Evolutionary conservation across 2,113 vertebrate genomes (phyloP).

Genomic region (Tyto alba): DNA sequence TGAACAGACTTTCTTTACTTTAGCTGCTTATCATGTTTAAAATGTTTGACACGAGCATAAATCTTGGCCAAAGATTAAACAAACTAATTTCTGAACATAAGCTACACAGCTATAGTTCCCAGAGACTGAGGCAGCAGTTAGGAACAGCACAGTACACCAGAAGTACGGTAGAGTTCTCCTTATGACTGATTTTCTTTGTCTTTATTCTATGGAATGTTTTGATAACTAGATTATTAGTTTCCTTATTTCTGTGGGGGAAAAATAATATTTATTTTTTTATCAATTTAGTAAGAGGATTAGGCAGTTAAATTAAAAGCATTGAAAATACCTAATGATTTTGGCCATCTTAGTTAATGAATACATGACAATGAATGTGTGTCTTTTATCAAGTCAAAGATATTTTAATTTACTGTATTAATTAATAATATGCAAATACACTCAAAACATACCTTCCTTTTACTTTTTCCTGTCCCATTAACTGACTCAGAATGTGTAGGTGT

Average conservation of each 20-base stretch:
- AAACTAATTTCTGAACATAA: not conserved
- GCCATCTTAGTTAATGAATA: not conserved
- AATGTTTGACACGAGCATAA: not conserved
- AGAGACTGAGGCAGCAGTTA: not conserved
- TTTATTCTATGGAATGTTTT: not conserved
- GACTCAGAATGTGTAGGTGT: not conserved
- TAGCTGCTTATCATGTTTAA: not conserved
- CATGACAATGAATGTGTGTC: not conserved
- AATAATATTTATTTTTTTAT: not conserved
- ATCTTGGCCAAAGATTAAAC: not conserved
- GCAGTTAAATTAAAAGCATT: not conserved
- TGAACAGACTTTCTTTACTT: not conserved
- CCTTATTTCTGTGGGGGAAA: not conserved
- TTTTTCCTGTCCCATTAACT: constrained; percentile 36
- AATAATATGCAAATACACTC: not conserved
- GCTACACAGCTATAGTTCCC: not conserved
- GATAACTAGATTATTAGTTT: not conserved
- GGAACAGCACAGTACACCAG: not conserved
- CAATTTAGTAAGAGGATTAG: not conserved
- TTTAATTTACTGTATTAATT: not conserved
- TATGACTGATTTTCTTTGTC: not conserved
- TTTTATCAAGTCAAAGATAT: not conserved
- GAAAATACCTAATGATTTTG: not conserved
- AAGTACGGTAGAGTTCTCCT: not conserved
- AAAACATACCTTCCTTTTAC: constrained; percentile 58